Percentiles rank a stretch among this genome's conserved stretches.
phyloP scores from a whole-genome alignment of 2,113 vertebrate species.

The Scytalopus superciliaris region DNA sequence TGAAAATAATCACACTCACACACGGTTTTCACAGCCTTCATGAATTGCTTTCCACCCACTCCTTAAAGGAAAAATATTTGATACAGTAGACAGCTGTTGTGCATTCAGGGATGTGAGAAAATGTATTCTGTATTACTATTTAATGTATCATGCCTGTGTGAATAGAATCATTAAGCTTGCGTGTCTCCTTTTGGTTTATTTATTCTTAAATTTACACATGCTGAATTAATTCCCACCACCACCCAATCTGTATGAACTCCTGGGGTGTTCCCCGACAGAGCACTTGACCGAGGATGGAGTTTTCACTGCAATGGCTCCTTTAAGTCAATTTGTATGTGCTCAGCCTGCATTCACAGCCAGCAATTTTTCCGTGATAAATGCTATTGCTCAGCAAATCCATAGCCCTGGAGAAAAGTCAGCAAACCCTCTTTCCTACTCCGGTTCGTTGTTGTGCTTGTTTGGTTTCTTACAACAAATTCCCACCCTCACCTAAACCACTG shows the following conservation, averaged over 20 bases:
- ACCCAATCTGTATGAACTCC: background rate
- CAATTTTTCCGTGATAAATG: background rate
- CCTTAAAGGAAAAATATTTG: conserved; percentile 33
- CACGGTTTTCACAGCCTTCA: background rate
- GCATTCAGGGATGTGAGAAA: conserved; percentile 52
- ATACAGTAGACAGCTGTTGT: conserved; percentile 49
- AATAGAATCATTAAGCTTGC: conserved; percentile 32
- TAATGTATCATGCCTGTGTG: conserved; percentile 44
- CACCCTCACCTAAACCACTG: background rate
- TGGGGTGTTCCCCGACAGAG: background rate
- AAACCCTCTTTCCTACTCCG: background rate
- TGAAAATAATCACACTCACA: conserved; percentile 16
- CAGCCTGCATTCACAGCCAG: background rate
- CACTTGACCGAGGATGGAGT: background rate
- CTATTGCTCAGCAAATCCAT: background rate
- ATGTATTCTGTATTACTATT: conserved; percentile 43
- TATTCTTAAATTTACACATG: conserved; percentile 4
- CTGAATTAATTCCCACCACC: background rate
- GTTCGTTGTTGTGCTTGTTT: background rate
- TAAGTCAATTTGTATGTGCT: background rate
- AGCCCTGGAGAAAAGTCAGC: background rate
- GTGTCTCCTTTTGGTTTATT: conserved; percentile 21
- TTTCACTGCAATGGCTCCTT: background rate
- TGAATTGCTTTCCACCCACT: conserved; percentile 17
- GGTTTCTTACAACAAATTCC: background rate